Evolutionary conservation across 2,888 invertebrate genomes (phyloP).

Genomic region (Lathronympha strigana): DNA sequence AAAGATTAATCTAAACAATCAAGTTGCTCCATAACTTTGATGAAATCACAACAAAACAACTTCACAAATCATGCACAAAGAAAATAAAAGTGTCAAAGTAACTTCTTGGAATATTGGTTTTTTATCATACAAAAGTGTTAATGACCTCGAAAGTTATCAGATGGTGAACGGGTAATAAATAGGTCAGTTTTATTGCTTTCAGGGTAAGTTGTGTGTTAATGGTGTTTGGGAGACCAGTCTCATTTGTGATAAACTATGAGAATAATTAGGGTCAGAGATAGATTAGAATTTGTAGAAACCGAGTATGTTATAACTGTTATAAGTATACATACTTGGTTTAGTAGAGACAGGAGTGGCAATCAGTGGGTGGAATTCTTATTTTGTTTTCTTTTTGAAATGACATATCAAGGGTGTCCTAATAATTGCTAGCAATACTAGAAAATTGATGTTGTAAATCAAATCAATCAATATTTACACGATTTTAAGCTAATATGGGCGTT

Average conservation of each 20-base stretch:
- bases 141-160: constrained; percentile 76
- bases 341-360: too few relatives aligned
- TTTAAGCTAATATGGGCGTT: too few relatives aligned
- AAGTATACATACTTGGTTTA: too few relatives aligned
- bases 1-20: too few relatives aligned
- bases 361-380: too few relatives aligned
- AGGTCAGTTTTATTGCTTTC: constrained; percentile 74
- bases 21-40: constrained; percentile 2
- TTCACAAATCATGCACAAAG: constrained; percentile 17
- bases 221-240: constrained; percentile 58
- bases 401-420: too few relatives aligned
- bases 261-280: constrained; percentile 37
- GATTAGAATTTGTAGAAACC: constrained; percentile 5
- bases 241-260: constrained; percentile 45
- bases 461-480: too few relatives aligned
- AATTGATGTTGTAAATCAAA: too few relatives aligned
- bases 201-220: constrained; percentile 65
- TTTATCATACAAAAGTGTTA: constrained; percentile 65
- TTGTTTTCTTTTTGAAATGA: too few relatives aligned
- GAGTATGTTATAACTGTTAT: too few relatives aligned
- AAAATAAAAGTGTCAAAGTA: constrained; percentile 18
- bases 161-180: constrained; percentile 71
- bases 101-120: constrained; percentile 35
- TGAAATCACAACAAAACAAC: constrained; percentile 7
- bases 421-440: too few relatives aligned